Conservation (phyloP, 2,888 invertebrate genomes). For the Mythimna loreyi region DNA sequence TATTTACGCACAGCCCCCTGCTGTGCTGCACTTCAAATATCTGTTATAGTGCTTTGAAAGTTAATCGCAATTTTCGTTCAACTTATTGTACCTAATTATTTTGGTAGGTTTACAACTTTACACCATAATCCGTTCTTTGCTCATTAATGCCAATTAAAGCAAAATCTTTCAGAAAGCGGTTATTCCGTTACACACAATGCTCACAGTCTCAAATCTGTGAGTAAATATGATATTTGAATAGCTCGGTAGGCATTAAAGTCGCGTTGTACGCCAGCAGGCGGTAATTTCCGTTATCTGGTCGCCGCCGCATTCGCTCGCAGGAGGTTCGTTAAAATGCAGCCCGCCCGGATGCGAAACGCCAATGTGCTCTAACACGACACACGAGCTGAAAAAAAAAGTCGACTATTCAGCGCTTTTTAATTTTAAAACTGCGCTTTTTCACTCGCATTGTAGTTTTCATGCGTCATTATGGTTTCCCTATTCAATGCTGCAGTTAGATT, state of each 20-base stretch:
- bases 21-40: too few relatives aligned
- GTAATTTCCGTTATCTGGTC: conserved; percentile 84
- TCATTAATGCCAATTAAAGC: conserved; percentile 24
- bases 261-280: conserved; percentile 71
- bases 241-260: conserved; percentile 66
- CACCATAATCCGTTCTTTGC: not conserved
- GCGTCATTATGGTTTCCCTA: conserved; percentile 68
- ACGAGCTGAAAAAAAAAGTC: conserved; percentile 71
- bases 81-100: not conserved
- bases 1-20: too few relatives aligned
- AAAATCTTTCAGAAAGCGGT: conserved; percentile 18
- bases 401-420: conserved; percentile 78
- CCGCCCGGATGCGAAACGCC: conserved; percentile 81
- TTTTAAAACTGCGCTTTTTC: conserved; percentile 74
- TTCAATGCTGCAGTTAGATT: conserved; percentile 58
- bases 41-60: too few relatives aligned
- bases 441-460: conserved; percentile 72
- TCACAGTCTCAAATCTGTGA: conserved; percentile 60
- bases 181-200: conserved; percentile 51
- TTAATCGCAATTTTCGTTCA: too few relatives aligned
- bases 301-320: conserved; percentile 66
- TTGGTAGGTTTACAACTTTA: too few relatives aligned
- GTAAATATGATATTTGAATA: conserved; percentile 76
- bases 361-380: conserved; percentile 78
- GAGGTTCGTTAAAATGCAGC: conserved; percentile 83